Evolutionary conservation across 2,113 vertebrate species (phyloP), one percentile per base, ranked within the genome.

Genomic region (Cyphomyrus plagiostoma): DNA sequence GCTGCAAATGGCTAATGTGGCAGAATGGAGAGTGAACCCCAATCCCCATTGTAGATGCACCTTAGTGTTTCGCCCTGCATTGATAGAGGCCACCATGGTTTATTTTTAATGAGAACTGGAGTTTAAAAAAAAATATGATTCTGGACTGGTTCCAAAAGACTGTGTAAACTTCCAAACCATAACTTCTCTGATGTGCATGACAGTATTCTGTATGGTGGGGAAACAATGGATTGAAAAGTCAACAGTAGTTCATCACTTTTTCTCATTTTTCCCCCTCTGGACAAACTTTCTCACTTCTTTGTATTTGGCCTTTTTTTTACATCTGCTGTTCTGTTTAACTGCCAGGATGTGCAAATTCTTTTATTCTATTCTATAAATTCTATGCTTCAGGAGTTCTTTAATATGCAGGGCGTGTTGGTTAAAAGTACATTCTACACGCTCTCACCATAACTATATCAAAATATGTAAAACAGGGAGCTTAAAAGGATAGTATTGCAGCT

Each of bases 141-240:
- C 50, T 87, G 50, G 50, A 52, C 17, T 85, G 13, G 19, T 35
- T 87, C 85, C n/a, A 35, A 52, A 87, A 84, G 26, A 80, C 39
- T 39, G 39, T 83, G 80, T 83, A 46, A 84, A 53, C 50, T 87
- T 11, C 49, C 26, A 48, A 87, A 35, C 26, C 30, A 4, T 39
- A 13, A 50, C 85, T 87, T 87, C 85, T 35, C 49, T 21, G 50
- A 87, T 87, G n/a, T 15, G 50, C 50, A 87, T 87, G 85, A 52
- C 85, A 86, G 23, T n/a, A 19, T 30, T 50, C 49, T 50, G n/a
- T n/a, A 53, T 21, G 42, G 39, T n/a, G 85, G 46, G 13, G 15
- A 52, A 86, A 87, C 48, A 87, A 5, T 35, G 30, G 50, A 87
- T 21, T 56, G 49, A 1, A 46, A 53, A 52, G 48, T 53, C n/a